phyloP scores from a whole-genome alignment of 2,888 invertebrate species.

The Tenthredo mesomela region DNA sequence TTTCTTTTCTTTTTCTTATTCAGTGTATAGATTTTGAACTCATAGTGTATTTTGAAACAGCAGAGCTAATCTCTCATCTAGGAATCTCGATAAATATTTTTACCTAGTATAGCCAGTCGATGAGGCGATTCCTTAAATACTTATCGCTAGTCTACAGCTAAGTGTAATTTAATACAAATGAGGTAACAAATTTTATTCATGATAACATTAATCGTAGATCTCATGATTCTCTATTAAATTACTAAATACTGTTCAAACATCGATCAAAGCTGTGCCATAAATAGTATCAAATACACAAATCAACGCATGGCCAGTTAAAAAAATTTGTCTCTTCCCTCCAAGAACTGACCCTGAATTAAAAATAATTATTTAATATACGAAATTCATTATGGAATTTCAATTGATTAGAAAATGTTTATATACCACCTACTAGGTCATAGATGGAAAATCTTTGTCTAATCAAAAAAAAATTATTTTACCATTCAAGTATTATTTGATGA shows the following conservation, averaged over 20 bases:
- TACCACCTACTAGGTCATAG: neutral
- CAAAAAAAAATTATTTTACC: neutral
- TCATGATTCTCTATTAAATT: neutral
- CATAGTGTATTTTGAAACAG: neutral
- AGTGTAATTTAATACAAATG: conserved; percentile 16
- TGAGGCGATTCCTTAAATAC: conserved; percentile 28
- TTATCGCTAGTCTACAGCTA: conserved; percentile 3
- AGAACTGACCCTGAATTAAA: neutral
- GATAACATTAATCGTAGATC: neutral
- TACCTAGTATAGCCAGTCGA: conserved; percentile 9
- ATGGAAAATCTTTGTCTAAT: neutral
- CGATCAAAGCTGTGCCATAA: conserved; percentile 25
- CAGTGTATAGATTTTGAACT: neutral
- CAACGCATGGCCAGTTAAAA: neutral
- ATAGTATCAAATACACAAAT: neutral
- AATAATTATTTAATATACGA: neutral
- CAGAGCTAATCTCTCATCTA: conserved; percentile 26
- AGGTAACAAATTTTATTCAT: neutral
- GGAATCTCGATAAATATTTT: conserved; percentile 33
- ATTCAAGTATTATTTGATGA: conserved; percentile 28
- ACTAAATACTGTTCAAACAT: conserved; percentile 4
- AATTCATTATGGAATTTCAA: neutral
- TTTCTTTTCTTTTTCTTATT: neutral
- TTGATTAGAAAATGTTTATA: too few species aligned
- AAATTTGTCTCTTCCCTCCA: neutral